phyloP scores from a whole-genome alignment of 1,140 invertebrate species.

The Drosophila setifemur region DNA sequence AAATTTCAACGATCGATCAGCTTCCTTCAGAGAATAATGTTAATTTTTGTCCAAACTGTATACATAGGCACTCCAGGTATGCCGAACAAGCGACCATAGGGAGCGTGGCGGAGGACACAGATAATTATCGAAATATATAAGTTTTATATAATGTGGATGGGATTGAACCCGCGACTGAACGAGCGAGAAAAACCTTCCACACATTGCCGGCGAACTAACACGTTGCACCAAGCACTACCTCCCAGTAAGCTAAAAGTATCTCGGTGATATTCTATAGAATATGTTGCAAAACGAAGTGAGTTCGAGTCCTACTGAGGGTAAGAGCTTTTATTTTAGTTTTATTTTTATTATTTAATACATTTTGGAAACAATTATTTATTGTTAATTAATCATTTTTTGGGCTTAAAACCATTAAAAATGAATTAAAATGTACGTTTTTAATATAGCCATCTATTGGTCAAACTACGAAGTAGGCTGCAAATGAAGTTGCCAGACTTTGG shows the following conservation, averaged over 20 bases:
- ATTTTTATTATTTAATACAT: background rate
- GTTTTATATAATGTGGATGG: no score
- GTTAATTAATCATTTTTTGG: no score
- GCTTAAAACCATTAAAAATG: background rate
- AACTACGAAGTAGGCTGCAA: background rate
- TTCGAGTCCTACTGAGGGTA: background rate
- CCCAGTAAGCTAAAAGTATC: background rate
- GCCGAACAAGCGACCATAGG: no score
- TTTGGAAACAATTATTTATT: background rate
- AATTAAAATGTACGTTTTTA: background rate
- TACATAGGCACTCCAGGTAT: background rate
- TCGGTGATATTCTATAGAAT: background rate
- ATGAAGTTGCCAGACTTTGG: background rate
- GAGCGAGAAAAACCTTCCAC: no score
- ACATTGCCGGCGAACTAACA: background rate
- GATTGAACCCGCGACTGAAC: background rate
- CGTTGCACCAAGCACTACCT: background rate
- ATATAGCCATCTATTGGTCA: no score
- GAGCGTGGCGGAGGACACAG: background rate
- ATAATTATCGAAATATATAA: no score
- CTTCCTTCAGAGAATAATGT: slow-evolving; percentile 16
- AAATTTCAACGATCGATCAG: slow-evolving; percentile 26
- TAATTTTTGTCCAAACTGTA: slow-evolving; percentile 4
- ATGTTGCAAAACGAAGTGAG: background rate
- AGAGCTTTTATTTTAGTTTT: no score